Evolutionary conservation across 2,888 invertebrate genomes (phyloP).

Genomic region (Cosmia pyralina): DNA sequence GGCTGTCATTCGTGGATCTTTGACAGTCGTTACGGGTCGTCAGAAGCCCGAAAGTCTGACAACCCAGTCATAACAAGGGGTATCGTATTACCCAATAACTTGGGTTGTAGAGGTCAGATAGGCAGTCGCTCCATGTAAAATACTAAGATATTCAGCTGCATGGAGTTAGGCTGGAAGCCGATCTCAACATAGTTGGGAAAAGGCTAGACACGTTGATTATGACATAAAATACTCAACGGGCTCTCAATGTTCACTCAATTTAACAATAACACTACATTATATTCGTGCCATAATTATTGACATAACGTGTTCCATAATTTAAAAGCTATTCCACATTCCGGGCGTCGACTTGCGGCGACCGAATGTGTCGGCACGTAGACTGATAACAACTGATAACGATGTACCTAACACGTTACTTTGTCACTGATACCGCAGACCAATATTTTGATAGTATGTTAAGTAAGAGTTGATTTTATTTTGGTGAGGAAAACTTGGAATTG

Average conservation of each 20-base stretch:
- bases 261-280: neutral
- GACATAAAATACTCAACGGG: neutral
- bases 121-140: no score
- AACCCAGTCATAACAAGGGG: no score
- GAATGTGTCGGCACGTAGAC: slow-evolving; percentile 46
- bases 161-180: no score
- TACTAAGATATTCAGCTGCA: no score
- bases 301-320: slow-evolving; percentile 42
- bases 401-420: slow-evolving; percentile 31
- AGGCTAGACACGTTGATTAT: neutral
- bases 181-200: no score
- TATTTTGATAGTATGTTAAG: slow-evolving; percentile 35
- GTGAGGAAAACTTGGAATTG: neutral
- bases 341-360: slow-evolving; percentile 40
- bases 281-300: slow-evolving; percentile 41
- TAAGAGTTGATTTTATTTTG: slow-evolving; percentile 4
- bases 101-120: no score
- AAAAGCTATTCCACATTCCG: slow-evolving; percentile 58
- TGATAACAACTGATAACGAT: slow-evolving; percentile 61
- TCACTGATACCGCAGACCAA: slow-evolving; percentile 49
- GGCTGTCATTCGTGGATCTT: no score
- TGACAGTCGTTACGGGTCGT: no score
- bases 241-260: neutral
- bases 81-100: no score
- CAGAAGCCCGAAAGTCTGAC: no score